Base-by-base conservation (phyloP, 1,140 invertebrate genomes). In the Harlomillsia oculata region DNA sequence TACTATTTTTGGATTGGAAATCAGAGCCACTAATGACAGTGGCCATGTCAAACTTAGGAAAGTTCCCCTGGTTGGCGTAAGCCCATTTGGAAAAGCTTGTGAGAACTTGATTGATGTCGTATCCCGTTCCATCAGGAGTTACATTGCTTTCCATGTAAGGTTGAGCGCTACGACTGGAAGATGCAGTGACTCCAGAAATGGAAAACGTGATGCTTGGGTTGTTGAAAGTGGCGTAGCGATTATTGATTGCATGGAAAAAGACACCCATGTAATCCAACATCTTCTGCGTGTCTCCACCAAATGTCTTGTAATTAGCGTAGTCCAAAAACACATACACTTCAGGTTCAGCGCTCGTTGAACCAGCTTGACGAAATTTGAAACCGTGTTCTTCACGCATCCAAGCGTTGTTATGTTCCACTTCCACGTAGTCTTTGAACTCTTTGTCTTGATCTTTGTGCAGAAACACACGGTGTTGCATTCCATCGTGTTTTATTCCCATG, bases 251-350 rank as follows among this genome's bases (percentile, higher is more conserved):
- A 23, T 66, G 61, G 30, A 61, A 62, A 41, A 66, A 62, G 21
- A 66, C 52, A 13, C 53, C 36, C 0, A 64, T 25, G 23, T 66
- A 66, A 14, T 65, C 36, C 4, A 59, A 43, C 2, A 66, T 53
- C 29, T 58, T 41, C 8, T 8, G 37, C 11, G 56, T 28, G 6
- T 59, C 44, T 1, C 57, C 53, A 9, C 45, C 32, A 37, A 66
- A 53, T 0, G 14, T 21, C n/a, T 49, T 36, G 4, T 55, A 56
- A 18, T 62, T 53, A 13, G 23, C 56, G 34, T 62, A 60, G 45
- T 66, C 65, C 29, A 62, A 64, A 28, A 66, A 39, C 18, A 66
- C 30, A n/a, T 41, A 56, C 20, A 66, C 39, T 43, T 66, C 65
- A 4, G 59, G 54, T 16, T 53, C 53, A 11, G 51, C 54, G 3